Percentiles rank a stretch among this genome's conserved stretches.
Evolutionary conservation across 35 echinoderm and acorn worm species (phyloP).

Genomic region (Lytechinus variegatus): DNA sequence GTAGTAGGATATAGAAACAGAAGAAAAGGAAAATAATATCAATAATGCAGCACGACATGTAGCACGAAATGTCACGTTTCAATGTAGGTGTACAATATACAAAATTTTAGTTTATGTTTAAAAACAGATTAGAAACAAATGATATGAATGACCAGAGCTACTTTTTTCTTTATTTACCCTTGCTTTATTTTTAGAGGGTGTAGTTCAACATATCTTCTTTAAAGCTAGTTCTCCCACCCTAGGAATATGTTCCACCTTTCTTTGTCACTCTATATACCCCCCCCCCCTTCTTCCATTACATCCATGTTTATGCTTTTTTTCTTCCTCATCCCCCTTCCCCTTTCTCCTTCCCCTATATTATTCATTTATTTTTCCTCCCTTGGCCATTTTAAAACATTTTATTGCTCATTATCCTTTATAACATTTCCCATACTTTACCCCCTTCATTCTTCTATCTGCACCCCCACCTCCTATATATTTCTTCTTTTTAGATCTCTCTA

Average conservation of each 20-base stretch:
- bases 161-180: not conserved
- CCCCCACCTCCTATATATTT: not conserved
- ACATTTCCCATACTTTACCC: not conserved
- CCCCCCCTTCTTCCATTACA: not conserved
- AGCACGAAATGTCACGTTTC: too few species aligned
- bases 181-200: not conserved
- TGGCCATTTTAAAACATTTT: not conserved
- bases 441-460: not conserved
- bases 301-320: not conserved
- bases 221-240: not conserved
- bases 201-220: too few species aligned
- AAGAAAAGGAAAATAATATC: too few species aligned
- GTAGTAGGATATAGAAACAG: too few species aligned
- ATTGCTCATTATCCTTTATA: not conserved
- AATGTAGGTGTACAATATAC: too few species aligned
- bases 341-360: not conserved
- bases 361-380: not conserved
- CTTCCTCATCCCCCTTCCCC: not conserved
- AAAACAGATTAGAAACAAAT: not conserved
- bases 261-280: not conserved
- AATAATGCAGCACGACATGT: too few species aligned
- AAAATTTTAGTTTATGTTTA: too few species aligned
- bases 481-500: not conserved
- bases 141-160: not conserved
- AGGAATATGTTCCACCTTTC: not conserved